Base-by-base conservation (phyloP, 53 echinoderm and acorn worm species). In the Astropecten irregularis region DNA sequence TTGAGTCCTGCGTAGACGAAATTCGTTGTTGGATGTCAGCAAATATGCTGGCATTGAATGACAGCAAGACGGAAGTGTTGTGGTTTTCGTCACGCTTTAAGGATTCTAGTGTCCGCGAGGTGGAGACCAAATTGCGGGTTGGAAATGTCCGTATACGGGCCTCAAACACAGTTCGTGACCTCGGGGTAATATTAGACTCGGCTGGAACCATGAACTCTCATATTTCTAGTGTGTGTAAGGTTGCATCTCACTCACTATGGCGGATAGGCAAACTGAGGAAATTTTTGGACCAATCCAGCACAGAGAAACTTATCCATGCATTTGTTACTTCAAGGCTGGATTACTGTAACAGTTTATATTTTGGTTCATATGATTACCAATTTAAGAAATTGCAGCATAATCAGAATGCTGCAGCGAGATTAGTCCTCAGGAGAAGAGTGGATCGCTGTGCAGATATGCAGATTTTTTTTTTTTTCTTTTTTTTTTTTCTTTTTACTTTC, bases 241-340 rank as follows among this genome's bases (percentile, higher is more conserved):
- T 40, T 37, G 67, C 67, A 38, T 66, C 67, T 66, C 42, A 66
- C 22, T 66, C 67, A 20, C 40, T 66, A 4, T 66, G 67, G 67
- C 40, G 9, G 63, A 81, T 67, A 18, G 68, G 83, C 22, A 49
- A 19, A 51, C 38, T 82, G 9, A 46, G 35, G 35, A 82, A 35
- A 30, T 56, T 55, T 47, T 40, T 69, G 56, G 66, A 65, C 26
- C 46, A 46, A 14, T 29, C 31, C 11, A 9, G 35, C 26, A 31
- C 66, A 4, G 52, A 69, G 61, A 57, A 71, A n/a, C 71, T 84
- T 27, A 71, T 71, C 15, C n/a, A n/a, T n/a, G n/a, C n/a, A n/a
- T n/a, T n/a, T n/a, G n/a, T n/a, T n/a, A n/a, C n/a, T n/a, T n/a
- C 71, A 84, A 31, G 59, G 52, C 28, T 84, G 34, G 84, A 84